A percentile compares a stretch with the other conserved stretches of the same genome.
phyloP scores from a whole-genome alignment of 92 coral and sea anemone species.

The Parazoanthus atlanticus region DNA sequence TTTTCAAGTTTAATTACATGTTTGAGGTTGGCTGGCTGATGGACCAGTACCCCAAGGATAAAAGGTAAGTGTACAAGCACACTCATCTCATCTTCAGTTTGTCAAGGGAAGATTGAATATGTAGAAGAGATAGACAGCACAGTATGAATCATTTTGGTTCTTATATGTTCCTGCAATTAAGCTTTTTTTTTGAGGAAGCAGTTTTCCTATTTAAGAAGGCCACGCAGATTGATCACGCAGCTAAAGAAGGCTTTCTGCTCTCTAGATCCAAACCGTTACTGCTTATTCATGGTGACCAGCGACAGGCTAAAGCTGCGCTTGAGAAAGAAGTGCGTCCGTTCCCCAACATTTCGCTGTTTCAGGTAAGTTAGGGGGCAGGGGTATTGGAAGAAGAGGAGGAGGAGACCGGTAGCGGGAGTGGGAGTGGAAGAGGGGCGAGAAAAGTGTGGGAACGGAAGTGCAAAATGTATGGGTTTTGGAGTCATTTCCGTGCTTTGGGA shows the following conservation, averaged over 20 bases:
- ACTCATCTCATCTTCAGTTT: background rate
- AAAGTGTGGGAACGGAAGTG: background rate
- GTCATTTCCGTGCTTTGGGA: background rate
- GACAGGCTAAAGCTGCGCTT: conserved; percentile 76
- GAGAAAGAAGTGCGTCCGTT: conserved; percentile 77
- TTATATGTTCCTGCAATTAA: too few relatives aligned
- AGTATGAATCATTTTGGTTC: too few relatives aligned
- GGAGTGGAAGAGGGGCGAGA: too few relatives aligned
- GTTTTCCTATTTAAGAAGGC: too few relatives aligned
- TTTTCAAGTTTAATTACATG: conserved; percentile 93
- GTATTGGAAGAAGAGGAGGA: background rate
- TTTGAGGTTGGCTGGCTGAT: conserved; percentile 91
- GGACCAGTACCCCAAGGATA: conserved; percentile 85
- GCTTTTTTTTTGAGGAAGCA: too few relatives aligned
- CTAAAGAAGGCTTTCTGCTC: background rate
- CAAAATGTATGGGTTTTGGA: background rate
- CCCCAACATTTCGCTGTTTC: conserved; percentile 82
- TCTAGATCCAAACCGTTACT: conserved; percentile 84
- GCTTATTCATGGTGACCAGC: conserved; percentile 91
- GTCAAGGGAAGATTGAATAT: background rate
- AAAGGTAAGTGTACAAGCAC: conserved; percentile 53
- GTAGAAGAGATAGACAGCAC: background rate
- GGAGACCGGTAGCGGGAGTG: too few relatives aligned
- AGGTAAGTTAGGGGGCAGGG: conserved; percentile 50
- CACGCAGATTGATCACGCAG: background rate